Evolutionary conservation across 2,113 vertebrate genomes (phyloP), one percentile per base, ranked within the genome.

Genomic region (Archocentrus centrarchus): DNA sequence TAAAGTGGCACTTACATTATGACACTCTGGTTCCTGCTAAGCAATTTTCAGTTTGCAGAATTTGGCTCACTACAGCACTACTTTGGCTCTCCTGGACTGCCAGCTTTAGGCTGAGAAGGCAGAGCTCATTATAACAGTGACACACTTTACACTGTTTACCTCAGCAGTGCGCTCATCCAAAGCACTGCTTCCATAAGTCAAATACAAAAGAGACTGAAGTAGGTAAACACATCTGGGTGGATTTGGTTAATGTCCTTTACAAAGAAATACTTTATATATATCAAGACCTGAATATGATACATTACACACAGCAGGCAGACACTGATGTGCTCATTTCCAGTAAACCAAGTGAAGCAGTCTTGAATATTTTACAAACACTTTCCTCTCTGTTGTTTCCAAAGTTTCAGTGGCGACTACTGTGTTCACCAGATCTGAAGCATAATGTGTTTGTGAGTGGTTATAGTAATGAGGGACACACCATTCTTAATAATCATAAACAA

Each of bases 91-190:
- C 4, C 17, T 1, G 1, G 59, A 22, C 6, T 2, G 59, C 20
- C 37, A 20, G 76, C 81, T 77, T 58, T 59, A 35, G 62, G 88
- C 88, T 61, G 75, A 89, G 78, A 80, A 79, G 91, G 88, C 79
- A 83, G 32, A 76, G 50, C 75, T 82, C 66, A 59, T 84, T 89
- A 81, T 58, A 88, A 88, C 77, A 84, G 83, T 87, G 86, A 87
- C 88, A 90, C 60, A 85, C 86, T 90, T 88, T 17, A 61, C 11
- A 79, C 59, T 20, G 81, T 86, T 91, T 86, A 86, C 82, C 39
- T 80, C 66, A 61, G 61, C 41, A 39, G 41, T 13, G 50, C 5
- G 35, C 30, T 85, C 37, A 35, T 64, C 62, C 85, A 17, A 60
- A 76, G 58, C 59, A 27, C 68, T 61, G 84, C 81, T 88, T 79